Evolutionary conservation across 92 coral and sea anemone genomes (phyloP), one percentile per base, ranked within the genome.

Genomic region (Ricordea florida): DNA sequence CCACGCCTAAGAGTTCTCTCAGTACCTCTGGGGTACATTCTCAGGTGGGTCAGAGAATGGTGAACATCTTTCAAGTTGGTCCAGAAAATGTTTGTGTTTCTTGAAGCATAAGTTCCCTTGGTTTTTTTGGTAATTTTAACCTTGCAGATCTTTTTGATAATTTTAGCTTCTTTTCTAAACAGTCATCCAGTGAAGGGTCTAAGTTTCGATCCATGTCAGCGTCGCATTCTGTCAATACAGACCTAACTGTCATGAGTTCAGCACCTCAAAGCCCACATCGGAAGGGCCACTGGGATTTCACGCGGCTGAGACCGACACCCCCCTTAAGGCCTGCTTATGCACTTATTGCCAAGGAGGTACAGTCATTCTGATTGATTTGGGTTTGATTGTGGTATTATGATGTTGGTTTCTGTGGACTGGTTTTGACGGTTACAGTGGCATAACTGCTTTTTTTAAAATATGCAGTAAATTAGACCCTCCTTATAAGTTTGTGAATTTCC

Each of bases 271-370:
- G 92, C 59, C 97, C 97, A 14, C 87, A 76, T 22, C 74, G 81
- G 63, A 85, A 89, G 40, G 89, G 91, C 21, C 78, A 85, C 62
- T 96, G 99, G 99, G 93, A 92, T 61, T 87, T 93, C 72, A 82
- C 97, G 28, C 87, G 92, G 64, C 82, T 96, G 4, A 80, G 99
- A 68, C 99, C 99, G 6, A 96, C 97, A 0, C 97, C 99, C 4
- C 99, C 99, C 6, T 76, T 96, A 10, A 72, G 99, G 58, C 99
- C 99, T 0, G 96, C 92, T 10, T 96, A 92, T 81, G 99, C 99
- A 5, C 93, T 96, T 41, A 90, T 86, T 57, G 90, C 94, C 42
- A 96, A 96, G 64, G 99, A 96, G 97, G 99, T 96, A 65, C 11
- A 6, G n/a, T n/a, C n/a, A n/a, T n/a, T n/a, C n/a, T n/a, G n/a